phyloP scores from a whole-genome alignment of 2,888 invertebrate genomes.

The Eupelmus urozonus region DNA sequence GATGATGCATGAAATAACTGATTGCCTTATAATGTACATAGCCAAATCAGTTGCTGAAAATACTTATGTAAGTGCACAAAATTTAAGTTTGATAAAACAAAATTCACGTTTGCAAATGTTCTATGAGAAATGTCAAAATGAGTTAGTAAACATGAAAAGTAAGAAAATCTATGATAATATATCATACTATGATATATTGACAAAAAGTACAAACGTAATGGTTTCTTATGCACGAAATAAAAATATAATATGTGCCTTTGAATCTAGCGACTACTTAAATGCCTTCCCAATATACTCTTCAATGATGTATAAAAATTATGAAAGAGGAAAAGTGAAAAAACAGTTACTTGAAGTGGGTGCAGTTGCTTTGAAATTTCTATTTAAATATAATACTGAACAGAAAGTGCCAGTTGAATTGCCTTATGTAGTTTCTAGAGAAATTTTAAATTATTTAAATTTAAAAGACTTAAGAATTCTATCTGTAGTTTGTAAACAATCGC shows the following conservation, averaged over 20 bases:
- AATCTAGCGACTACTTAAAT: constrained; percentile 16
- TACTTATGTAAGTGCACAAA: constrained; percentile 47
- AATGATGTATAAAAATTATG: constrained; percentile 21
- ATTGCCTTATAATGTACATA: constrained; percentile 44
- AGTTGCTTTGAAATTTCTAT: constrained; percentile 12
- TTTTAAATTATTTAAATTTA: constrained; percentile 39
- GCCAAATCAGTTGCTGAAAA: constrained; percentile 26
- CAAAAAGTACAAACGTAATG: constrained; percentile 27
- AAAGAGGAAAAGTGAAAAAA: not conserved
- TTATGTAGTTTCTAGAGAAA: constrained; percentile 9
- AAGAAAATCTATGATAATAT: constrained; percentile 24
- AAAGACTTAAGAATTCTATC: constrained; percentile 47
- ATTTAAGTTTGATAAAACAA: constrained; percentile 46
- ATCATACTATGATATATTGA: constrained; percentile 45
- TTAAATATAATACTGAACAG: constrained; percentile 31
- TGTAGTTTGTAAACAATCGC: constrained; percentile 18
- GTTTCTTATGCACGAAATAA: constrained; percentile 38
- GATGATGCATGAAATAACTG: constrained; percentile 51
- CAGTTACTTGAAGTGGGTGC: constrained; percentile 24
- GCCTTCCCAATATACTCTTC: constrained; percentile 46
- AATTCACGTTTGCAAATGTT: constrained; percentile 37
- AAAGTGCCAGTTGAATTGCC: constrained; percentile 52
- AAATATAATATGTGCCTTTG: constrained; percentile 27
- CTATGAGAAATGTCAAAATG: constrained; percentile 45
- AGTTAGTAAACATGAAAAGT: constrained; percentile 48